Conservation (phyloP, 2,888 invertebrate species). For the Ennomos erosarius region DNA sequence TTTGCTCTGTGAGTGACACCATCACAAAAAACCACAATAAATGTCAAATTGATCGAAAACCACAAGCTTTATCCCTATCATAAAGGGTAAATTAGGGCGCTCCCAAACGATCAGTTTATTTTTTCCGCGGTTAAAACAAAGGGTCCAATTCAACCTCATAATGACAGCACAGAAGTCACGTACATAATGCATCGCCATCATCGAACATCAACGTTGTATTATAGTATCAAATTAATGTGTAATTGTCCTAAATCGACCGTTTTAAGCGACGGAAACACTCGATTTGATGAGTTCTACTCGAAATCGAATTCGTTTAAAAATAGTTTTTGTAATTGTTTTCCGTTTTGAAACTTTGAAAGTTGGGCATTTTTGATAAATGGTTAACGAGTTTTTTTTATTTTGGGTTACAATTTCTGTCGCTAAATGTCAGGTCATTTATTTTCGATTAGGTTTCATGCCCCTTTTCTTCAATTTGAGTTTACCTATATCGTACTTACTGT, state of each 20-base stretch:
- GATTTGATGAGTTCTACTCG: slow-evolving; percentile 49
- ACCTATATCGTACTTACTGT: not conserved
- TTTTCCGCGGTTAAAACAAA: slow-evolving; percentile 53
- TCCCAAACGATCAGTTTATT: slow-evolving; percentile 38
- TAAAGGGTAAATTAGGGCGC: slow-evolving; percentile 33
- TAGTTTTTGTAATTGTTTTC: slow-evolving; percentile 56
- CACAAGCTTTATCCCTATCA: slow-evolving; percentile 12
- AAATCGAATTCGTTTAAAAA: slow-evolving; percentile 78
- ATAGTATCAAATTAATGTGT: slow-evolving; percentile 51
- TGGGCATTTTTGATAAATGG: slow-evolving; percentile 32
- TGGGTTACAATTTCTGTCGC: slow-evolving; percentile 26
- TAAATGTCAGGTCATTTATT: slow-evolving; percentile 35
- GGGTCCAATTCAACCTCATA: slow-evolving; percentile 48
- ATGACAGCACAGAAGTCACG: slow-evolving; percentile 79
- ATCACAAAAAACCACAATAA: slow-evolving; percentile 19
- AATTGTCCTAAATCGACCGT: slow-evolving; percentile 68
- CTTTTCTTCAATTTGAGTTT: slow-evolving; percentile 5
- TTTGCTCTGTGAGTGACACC: no score
- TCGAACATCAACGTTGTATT: slow-evolving; percentile 70
- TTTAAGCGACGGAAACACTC: slow-evolving; percentile 71
- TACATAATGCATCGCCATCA: slow-evolving; percentile 73
- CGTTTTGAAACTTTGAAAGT: slow-evolving; percentile 37
- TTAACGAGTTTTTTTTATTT: slow-evolving; percentile 32
- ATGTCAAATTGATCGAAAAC: slow-evolving; percentile 19
- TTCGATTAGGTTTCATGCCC: slow-evolving; percentile 30